A percentile compares a stretch with the other conserved stretches of the same genome.
Evolutionary conservation across 2,113 vertebrate species (phyloP).

Genomic region (western clawed frog (Xenopus tropicalis)): UCB_Xtro_10.0 CM004445.2:105664501-105665000

Average conservation of each 20-base stretch:
- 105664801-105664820: too few species aligned
- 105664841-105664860: too few species aligned
- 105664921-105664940: slow-evolving; percentile 61
- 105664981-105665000: slow-evolving; percentile 65
- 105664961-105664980: slow-evolving; percentile 59
- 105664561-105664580: slow-evolving; percentile 72
- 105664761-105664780: too few species aligned
- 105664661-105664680: not conserved
- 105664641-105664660: slow-evolving; percentile 35
- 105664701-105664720: not conserved
- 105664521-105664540: slow-evolving; percentile 69
- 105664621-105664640: slow-evolving; percentile 58
- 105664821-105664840: too few species aligned
- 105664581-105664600: slow-evolving; percentile 69
- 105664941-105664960: slow-evolving; percentile 55
- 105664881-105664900: too few species aligned
- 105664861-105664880: too few species aligned
- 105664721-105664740: not conserved
- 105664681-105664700: not conserved
- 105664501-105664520: slow-evolving; percentile 61
- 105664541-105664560: slow-evolving; percentile 73
- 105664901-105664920: slow-evolving; percentile 57
- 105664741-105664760: too few species aligned
- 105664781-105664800: too few species aligned
- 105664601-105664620: slow-evolving; percentile 67